These are phyloP conservation scores for Poeciliopsis occidentalis DNA, from an alignment of 2,113 vertebrate species.

Conservation along the genomic window DNA sequence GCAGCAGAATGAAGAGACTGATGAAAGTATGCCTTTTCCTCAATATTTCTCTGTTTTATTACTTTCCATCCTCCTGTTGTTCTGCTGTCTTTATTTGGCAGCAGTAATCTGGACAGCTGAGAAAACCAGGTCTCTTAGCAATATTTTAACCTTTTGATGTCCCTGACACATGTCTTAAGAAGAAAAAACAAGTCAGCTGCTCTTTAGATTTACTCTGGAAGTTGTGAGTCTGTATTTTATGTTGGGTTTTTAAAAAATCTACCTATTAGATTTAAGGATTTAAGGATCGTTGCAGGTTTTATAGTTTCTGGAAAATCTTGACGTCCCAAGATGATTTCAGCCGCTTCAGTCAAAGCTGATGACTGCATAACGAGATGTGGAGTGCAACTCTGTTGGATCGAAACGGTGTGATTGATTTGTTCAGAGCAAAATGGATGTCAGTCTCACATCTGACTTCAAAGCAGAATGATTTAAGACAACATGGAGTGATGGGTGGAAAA, in stretches of 20 bases:
- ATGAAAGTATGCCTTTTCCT: slow-evolving; percentile 32
- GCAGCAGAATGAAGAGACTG: slow-evolving; percentile 36
- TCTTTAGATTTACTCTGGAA: background rate
- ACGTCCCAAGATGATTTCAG: no score
- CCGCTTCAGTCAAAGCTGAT: background rate
- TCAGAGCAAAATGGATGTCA: background rate
- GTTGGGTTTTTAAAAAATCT: background rate
- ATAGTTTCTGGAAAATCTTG: no score
- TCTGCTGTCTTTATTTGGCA: background rate
- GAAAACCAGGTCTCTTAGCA: background rate
- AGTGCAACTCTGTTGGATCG: background rate
- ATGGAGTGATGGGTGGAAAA: no score
- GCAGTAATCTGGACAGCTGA: background rate
- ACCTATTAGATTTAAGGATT: no score
- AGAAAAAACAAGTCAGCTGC: background rate
- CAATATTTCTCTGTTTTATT: slow-evolving; percentile 1
- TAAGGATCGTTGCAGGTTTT: background rate
- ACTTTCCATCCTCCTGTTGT: background rate
- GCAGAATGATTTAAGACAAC: no score
- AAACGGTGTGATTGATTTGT: background rate
- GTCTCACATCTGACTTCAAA: background rate
- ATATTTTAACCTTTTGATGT: background rate
- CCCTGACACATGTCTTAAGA: background rate
- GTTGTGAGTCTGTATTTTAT: background rate
- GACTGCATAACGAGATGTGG: background rate